Evolutionary conservation across 2,113 vertebrate genomes (phyloP), one percentile per base, ranked within the genome.

Genomic region (Strix uralensis): DNA sequence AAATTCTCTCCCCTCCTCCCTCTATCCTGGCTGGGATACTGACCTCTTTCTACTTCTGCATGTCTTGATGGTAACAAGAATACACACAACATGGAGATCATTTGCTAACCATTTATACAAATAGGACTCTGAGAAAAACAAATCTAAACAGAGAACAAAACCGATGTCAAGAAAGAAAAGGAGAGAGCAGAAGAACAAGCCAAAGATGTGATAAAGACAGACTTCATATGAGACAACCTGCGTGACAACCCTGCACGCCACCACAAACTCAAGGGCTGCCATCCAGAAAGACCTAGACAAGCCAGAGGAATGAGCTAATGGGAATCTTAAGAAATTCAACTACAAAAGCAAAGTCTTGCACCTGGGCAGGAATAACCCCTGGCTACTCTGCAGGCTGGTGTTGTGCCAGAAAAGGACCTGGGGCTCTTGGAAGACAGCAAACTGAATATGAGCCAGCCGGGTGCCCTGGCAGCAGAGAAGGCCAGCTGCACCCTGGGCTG

Each of bases 261-360:
- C 29, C 52, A 34, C 0, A 0, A 58, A 73, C 40, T 65, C 1
- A 1, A 51, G 54, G 47, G 40, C 62, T 80, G 67, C 58, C 51
- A 52, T 49, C 82, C 90, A 86, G 62, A 47, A 69, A 46, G 67
- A 38, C 40, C 67, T 9, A 54, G 54, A 90, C 61, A 44, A 77
- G 49, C 47, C 5, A 7, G 2, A 80, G 54, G 27, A 61, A 80
- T 1, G 12, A 90, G 36, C 58, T 54, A 92, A 67, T 1, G 2
- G 38, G 21, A 94, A 54, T 25, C 73, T 52, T 22, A 32, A 73
- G 67, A 69, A 80, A 72, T 25, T 21, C 79, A 69, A 38, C 40
- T 75, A 21, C 1, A n/a, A 27, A 88, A 82, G 49, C 40, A 14
- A 70, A 86, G 70, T 34, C 58, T 65, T 66, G 67, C 62, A 95